These are phyloP conservation scores for human DNA, from an alignment of 2,113 vertebrate species.

Conservation along the genomic window GRCh38 chr2:130188001-130188500, in stretches of 20 bases:
- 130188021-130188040: too few relatives aligned
- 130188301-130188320: background rate
- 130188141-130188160: background rate
- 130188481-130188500: background rate
- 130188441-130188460: background rate
- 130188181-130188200: background rate
- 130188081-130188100: background rate
- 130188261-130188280: background rate
- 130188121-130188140: background rate
- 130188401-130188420: background rate
- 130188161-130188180: background rate
- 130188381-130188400: rapidly evolving
- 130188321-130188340: background rate
- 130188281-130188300: background rate
- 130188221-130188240: background rate
- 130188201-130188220: background rate
- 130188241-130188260: background rate
- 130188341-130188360: background rate
- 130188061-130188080: too few relatives aligned
- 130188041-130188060: too few relatives aligned
- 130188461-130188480: background rate
- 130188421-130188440: background rate
- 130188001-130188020: too few relatives aligned
- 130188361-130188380: too few relatives aligned
- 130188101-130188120: background rate